Evolutionary conservation across 2,888 invertebrate species (phyloP).

Genomic region (Megalurothrips usitatus): DNA sequence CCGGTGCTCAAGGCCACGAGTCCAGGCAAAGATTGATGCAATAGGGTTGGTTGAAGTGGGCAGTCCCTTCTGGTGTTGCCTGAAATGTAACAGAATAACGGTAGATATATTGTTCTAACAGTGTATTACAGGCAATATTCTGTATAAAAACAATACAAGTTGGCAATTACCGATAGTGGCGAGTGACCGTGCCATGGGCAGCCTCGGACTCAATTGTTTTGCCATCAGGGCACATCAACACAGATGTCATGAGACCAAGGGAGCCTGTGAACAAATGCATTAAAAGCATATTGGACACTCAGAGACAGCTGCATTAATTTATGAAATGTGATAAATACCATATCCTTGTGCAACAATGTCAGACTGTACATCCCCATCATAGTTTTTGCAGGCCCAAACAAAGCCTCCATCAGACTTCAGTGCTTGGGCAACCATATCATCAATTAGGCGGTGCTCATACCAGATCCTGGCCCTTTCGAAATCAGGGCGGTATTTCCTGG

Average conservation of each 20-base stretch:
- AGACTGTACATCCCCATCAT: constrained; percentile 88
- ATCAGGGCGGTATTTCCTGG: constrained; percentile 64
- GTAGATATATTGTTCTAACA: not conserved
- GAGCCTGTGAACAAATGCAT: constrained; percentile 54
- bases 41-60: constrained; percentile 87
- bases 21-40: constrained; percentile 90
- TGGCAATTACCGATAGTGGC: constrained; percentile 64
- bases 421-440: constrained; percentile 87
- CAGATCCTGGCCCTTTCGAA: constrained; percentile 75
- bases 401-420: constrained; percentile 80
- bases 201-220: constrained; percentile 88
- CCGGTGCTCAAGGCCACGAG: constrained; percentile 75
- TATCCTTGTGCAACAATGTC: constrained; percentile 75
- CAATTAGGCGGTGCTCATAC: constrained; percentile 88
- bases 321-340: constrained; percentile 44
- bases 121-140: not conserved
- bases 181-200: constrained; percentile 86
- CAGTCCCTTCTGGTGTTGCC: constrained; percentile 80
- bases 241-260: constrained; percentile 86
- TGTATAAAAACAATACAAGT: not conserved
- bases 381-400: constrained; percentile 91
- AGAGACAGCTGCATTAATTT: not conserved
- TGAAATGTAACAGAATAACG: constrained; percentile 48
- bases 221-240: constrained; percentile 81
- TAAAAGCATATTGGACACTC: not conserved